Evolutionary conservation across 2,888 invertebrate species (phyloP), one percentile per base, ranked within the genome.

Genomic region (Sturmia bella): DNA sequence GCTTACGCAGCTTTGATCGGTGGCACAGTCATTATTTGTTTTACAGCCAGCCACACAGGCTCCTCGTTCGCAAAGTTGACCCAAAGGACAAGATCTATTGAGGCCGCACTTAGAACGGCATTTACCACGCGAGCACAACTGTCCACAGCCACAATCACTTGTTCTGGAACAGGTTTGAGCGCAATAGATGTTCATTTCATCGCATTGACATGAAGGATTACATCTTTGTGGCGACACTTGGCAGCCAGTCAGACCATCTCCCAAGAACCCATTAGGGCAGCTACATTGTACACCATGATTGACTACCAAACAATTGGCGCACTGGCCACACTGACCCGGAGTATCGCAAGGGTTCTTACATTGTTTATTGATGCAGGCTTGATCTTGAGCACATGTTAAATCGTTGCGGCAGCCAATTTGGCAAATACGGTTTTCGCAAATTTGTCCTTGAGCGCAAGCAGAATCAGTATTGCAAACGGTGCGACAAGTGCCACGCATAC

Each of bases 251-350:
- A 96, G 92, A 2, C 97, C 95, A 91, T 97, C 96, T 0, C 97
- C 97, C 43, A 95, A 92, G 86, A 95, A 96, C 87, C 95, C 95
- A 61, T 93, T 92, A 2, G 96, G 95, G 86, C 98, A 98, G 87
- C 95, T 96, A 88, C 98, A 98, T 87, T 96, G 96, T 0, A 95
- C 95, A 32, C 95, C 94, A 88, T 97, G 97, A 89, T 96, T 96
- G 70, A 94, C 93, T 3, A 97, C 96, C 87, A 94, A 93, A 87
- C 97, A 97, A 66, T 94, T 93, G 17, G 97, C 96, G 89, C 97
- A 97, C 57, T 94, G 93, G 57, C 97, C 97, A 89, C 97, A 97
- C 66, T 94, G 93, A 66, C 93, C 93, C 12, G 92, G 93, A 72
- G 93, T 93, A 85, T 94, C 93, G 87, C 97, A 97, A 9, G 97